Percentiles rank a stretch among this genome's conserved stretches.
Conservation (phyloP, 1,140 invertebrate genomes). For the Neodiprion virginianus region DNA sequence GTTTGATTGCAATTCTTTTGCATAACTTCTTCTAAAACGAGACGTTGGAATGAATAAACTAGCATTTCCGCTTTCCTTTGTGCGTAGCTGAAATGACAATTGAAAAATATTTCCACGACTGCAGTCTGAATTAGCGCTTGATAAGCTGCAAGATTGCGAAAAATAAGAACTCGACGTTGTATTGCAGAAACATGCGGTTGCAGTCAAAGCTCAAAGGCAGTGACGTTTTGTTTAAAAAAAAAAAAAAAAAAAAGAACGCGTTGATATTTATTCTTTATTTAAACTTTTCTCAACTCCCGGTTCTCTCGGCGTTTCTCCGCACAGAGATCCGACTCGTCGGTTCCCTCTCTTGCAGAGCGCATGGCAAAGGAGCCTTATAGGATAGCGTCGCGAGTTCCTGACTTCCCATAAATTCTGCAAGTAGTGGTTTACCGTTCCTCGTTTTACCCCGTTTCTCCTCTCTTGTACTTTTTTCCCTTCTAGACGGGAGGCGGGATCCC, state of each 20-base stretch:
- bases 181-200: too few species aligned
- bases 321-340: background rate
- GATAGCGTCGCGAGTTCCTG: background rate
- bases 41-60: too few species aligned
- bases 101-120: too few species aligned
- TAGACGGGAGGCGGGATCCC: background rate
- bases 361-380: too few species aligned
- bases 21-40: too few species aligned
- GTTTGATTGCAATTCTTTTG: too few species aligned
- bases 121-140: too few species aligned
- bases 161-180: too few species aligned
- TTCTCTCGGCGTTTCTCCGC: background rate
- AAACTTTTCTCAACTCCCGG: background rate
- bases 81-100: too few species aligned
- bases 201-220: background rate
- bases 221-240: background rate
- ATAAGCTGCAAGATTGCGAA: too few species aligned
- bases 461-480: conserved; percentile 16
- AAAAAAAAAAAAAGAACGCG: background rate
- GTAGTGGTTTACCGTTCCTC: conserved; percentile 28
- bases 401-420: conserved; percentile 9
- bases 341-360: too few species aligned
- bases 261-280: background rate
- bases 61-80: too few species aligned
- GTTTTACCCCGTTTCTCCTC: conserved; percentile 30